phyloP scores from a whole-genome alignment of 2,113 vertebrate species.

The Rhipidura dahli region DNA sequence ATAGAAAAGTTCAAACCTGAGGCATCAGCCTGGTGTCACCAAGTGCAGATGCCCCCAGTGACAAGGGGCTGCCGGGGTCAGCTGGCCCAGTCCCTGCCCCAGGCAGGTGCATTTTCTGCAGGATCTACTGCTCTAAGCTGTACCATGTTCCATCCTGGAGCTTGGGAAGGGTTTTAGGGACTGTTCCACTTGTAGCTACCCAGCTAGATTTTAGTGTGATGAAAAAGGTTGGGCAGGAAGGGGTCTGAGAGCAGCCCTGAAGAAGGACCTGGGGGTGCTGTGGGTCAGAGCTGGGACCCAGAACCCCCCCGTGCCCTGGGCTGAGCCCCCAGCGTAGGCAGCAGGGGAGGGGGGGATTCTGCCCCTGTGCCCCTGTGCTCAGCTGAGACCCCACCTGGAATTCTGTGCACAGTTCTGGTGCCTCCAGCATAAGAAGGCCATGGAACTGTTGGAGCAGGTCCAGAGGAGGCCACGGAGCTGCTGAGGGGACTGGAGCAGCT shows the following conservation, averaged over 20 bases:
- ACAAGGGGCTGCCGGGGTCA: not conserved
- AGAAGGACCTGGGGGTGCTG: not conserved
- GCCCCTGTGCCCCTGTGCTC: not conserved
- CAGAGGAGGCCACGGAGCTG: accelerated
- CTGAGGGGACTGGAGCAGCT: not conserved
- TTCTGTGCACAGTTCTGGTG: not conserved
- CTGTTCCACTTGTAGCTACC: not conserved
- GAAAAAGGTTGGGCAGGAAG: accelerated
- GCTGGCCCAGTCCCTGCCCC: not conserved
- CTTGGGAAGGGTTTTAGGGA: not conserved
- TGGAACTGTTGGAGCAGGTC: not conserved
- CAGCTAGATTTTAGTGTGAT: not conserved
- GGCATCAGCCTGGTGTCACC: not conserved
- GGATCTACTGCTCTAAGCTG: not conserved
- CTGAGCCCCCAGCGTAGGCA: not conserved
- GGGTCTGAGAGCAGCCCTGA: not conserved
- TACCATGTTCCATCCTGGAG: not conserved
- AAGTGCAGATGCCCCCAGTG: no score
- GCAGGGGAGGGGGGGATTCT: not conserved
- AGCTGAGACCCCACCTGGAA: not conserved
- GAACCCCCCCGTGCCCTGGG: not conserved
- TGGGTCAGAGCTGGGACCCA: not conserved
- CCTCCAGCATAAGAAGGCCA: not conserved
- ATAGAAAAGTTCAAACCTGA: no score
- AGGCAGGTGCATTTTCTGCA: not conserved